Percentiles rank a stretch among this genome's conserved stretches.
Conservation (phyloP, 2,888 invertebrate genomes). For the Zaprionus obscuricornis region DNA sequence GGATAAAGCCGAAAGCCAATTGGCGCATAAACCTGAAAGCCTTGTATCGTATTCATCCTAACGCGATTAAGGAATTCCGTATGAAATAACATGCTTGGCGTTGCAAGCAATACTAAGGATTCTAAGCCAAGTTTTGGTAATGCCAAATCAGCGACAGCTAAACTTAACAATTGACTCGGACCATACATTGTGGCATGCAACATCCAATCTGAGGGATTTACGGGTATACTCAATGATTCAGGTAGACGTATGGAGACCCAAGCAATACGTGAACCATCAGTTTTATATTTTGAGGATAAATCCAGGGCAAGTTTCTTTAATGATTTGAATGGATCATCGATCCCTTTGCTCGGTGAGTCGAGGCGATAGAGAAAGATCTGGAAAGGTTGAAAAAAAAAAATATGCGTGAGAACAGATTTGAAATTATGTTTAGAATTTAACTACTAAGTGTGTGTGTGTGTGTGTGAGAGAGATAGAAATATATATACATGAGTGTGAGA, state of each 20-base stretch:
- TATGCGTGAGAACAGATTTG: too few species aligned
- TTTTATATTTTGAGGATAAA: slow-evolving; percentile 87
- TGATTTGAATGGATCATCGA: slow-evolving; percentile 85
- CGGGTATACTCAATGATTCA: slow-evolving; percentile 60
- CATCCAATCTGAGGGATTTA: slow-evolving; percentile 66
- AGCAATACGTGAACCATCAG: slow-evolving; percentile 87
- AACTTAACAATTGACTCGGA: slow-evolving; percentile 80
- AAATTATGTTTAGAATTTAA: too few species aligned
- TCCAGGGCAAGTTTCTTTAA: slow-evolving; percentile 87
- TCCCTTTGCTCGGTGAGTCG: slow-evolving; percentile 87
- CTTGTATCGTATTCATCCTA: slow-evolving; percentile 96
- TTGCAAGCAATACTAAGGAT: slow-evolving; percentile 88
- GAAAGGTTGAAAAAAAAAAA: too few species aligned
- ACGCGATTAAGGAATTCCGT: slow-evolving; percentile 96
- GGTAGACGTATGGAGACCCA: slow-evolving; percentile 89
- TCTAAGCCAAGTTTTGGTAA: slow-evolving; percentile 89
- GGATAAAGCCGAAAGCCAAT: slow-evolving; percentile 95
- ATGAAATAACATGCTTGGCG: slow-evolving; percentile 88
- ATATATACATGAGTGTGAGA: too few species aligned
- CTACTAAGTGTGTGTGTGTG: too few species aligned
- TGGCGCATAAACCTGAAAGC: slow-evolving; percentile 95
- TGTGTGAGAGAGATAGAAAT: too few species aligned
- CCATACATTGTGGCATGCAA: slow-evolving; percentile 82
- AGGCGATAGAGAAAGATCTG: slow-evolving; percentile 88
- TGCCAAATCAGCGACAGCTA: slow-evolving; percentile 87